Evolutionary conservation across 2,113 vertebrate species (phyloP).

Genomic region (Ceyx cyanopectus): DNA sequence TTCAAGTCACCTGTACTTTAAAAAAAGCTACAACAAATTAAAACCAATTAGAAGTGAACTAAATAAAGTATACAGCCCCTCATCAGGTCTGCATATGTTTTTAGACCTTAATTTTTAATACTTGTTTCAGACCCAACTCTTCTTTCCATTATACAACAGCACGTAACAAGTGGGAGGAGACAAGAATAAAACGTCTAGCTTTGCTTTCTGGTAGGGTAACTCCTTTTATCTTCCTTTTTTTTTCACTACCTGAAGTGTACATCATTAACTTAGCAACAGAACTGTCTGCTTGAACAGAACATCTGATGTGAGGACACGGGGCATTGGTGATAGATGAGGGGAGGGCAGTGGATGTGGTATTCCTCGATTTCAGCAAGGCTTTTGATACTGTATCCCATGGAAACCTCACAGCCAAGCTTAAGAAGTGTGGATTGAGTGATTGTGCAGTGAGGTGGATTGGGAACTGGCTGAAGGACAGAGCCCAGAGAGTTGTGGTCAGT

Average conservation of each 20-base stretch:
- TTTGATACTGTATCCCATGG: no score
- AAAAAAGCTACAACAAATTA: slow-evolving; percentile 26
- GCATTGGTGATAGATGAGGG: neutral
- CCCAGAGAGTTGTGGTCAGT: no score
- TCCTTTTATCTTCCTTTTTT: neutral
- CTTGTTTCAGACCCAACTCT: neutral
- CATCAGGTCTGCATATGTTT: neutral
- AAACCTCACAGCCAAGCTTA: no score
- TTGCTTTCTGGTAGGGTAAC: neutral
- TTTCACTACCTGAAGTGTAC: neutral
- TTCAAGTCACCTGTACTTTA: neutral
- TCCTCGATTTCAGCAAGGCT: no score
- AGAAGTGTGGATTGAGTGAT: no score
- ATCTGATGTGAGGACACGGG: neutral
- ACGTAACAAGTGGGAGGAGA: neutral
- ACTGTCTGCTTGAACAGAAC: neutral
- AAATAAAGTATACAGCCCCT: slow-evolving; percentile 24
- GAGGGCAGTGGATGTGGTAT: no score
- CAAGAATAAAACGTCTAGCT: neutral
- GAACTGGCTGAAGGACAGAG: no score
- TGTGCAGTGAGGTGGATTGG: no score
- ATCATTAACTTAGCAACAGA: slow-evolving; percentile 1
- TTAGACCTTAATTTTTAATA: slow-evolving; percentile 19
- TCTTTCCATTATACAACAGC: neutral
- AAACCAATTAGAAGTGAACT: slow-evolving; percentile 14